Evolutionary conservation across 1,140 invertebrate genomes (phyloP).

Genomic region (Eumaeus atala): DNA sequence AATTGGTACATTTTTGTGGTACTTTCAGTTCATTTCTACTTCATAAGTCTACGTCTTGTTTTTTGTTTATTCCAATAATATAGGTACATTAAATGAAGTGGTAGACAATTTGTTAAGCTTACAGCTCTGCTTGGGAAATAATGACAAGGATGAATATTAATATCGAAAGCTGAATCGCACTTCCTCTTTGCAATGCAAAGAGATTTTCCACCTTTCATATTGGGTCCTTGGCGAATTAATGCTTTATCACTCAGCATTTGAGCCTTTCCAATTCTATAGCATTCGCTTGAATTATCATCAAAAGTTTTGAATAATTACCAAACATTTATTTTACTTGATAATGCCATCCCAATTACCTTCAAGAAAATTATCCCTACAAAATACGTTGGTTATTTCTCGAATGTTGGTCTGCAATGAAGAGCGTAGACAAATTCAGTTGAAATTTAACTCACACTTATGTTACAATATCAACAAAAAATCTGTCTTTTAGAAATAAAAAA

Average conservation of each 20-base stretch:
- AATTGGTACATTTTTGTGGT: neutral
- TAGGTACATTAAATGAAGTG: slow-evolving; percentile 38
- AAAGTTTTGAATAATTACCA: neutral
- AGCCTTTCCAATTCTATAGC: neutral
- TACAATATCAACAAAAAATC: no score
- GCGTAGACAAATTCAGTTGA: no score
- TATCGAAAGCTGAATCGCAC: slow-evolving; percentile 38
- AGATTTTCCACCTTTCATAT: slow-evolving; percentile 35
- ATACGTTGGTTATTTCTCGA: no score
- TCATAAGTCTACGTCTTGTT: slow-evolving; percentile 8
- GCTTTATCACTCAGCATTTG: neutral
- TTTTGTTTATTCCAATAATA: slow-evolving; percentile 39
- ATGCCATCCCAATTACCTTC: no score
- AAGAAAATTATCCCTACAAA: no score
- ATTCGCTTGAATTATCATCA: neutral
- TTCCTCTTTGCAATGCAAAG: slow-evolving; percentile 50
- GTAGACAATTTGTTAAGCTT: slow-evolving; percentile 41
- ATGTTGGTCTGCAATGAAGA: no score
- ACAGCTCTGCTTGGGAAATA: slow-evolving; percentile 49
- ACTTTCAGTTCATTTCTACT: no score
- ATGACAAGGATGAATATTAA: slow-evolving; percentile 58
- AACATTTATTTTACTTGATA: no score
- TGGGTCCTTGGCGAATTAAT: slow-evolving; percentile 21
- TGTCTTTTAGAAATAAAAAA: no score
- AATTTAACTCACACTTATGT: no score